Evolutionary conservation across 2,797 vertebrate species (phyloP).

Genomic region (Mus minutoides): DNA sequence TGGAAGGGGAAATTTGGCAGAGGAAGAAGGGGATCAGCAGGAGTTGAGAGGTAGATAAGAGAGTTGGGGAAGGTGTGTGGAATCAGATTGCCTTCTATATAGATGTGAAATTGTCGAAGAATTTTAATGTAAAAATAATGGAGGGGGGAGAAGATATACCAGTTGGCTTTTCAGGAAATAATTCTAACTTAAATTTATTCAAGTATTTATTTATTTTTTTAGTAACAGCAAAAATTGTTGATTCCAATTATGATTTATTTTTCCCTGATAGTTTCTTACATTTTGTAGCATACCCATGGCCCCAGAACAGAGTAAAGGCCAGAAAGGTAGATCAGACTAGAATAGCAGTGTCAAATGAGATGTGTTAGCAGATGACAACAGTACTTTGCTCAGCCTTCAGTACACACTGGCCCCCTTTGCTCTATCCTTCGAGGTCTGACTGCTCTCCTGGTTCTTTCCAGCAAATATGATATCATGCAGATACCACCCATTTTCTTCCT

Average conservation of each 20-base stretch:
- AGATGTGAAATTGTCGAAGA: not conserved
- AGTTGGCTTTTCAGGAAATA: constrained; percentile 19
- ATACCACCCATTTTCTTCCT: not conserved
- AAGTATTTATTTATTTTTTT: not conserved
- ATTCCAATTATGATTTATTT: not conserved
- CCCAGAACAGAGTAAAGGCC: not conserved
- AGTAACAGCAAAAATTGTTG: not conserved
- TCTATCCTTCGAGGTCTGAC: not conserved
- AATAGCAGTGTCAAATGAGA: not conserved
- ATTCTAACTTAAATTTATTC: constrained; percentile 26
- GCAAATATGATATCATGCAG: not conserved
- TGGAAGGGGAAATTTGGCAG: not conserved
- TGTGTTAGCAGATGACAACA: rapidly evolving
- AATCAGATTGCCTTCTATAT: not conserved
- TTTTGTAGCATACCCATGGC: not conserved
- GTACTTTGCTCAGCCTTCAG: not conserved
- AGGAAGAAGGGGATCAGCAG: not conserved
- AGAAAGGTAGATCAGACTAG: not conserved
- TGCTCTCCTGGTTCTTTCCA: not conserved
- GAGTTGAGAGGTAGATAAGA: not conserved
- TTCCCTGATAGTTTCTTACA: not conserved
- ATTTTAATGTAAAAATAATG: not conserved
- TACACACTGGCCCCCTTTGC: not conserved
- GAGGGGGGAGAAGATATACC: not conserved
- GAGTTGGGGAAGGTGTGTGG: not conserved